Percentiles rank a stretch among this genome's conserved stretches.
These are phyloP conservation scores for Phragmatobia fuliginosa DNA, from an alignment of 2,888 invertebrate species.

Conservation along the genomic window DNA sequence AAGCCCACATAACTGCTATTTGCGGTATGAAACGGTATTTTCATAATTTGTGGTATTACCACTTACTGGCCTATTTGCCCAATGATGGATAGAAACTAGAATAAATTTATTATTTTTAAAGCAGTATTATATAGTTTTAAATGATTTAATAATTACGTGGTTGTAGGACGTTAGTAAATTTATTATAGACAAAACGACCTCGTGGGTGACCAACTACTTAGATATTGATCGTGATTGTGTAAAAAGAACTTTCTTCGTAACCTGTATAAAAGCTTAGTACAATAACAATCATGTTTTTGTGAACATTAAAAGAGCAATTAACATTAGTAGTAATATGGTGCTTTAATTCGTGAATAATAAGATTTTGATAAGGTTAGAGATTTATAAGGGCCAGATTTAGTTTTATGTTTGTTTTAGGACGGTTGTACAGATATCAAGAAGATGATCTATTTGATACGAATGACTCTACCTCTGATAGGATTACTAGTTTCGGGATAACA, in stretches of 20 bases:
- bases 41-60: slow-evolving; percentile 40
- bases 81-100: slow-evolving; percentile 34
- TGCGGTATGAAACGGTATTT: slow-evolving; percentile 40
- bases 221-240: slow-evolving; percentile 41
- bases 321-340: background rate
- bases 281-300: background rate
- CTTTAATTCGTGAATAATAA: background rate
- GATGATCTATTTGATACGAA: background rate
- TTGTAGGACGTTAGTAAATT: slow-evolving; percentile 47
- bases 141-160: slow-evolving; percentile 23
- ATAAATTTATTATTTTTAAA: slow-evolving; percentile 19
- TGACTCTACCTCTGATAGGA: background rate
- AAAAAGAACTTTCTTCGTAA: slow-evolving; percentile 12
- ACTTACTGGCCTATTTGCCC: slow-evolving; percentile 38
- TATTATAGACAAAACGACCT: slow-evolving; percentile 49
- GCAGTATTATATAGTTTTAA: background rate
- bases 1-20: slow-evolving; percentile 35
- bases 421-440: background rate
- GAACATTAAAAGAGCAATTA: background rate
- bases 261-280: background rate
- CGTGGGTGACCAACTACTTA: slow-evolving; percentile 36
- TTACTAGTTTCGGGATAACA: background rate
- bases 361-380: background rate
- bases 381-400: background rate
- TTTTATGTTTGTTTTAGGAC: background rate